These are phyloP conservation scores for Atractosteus spatula DNA, from an alignment of 2,113 vertebrate species.

Conservation along the genomic window DNA sequence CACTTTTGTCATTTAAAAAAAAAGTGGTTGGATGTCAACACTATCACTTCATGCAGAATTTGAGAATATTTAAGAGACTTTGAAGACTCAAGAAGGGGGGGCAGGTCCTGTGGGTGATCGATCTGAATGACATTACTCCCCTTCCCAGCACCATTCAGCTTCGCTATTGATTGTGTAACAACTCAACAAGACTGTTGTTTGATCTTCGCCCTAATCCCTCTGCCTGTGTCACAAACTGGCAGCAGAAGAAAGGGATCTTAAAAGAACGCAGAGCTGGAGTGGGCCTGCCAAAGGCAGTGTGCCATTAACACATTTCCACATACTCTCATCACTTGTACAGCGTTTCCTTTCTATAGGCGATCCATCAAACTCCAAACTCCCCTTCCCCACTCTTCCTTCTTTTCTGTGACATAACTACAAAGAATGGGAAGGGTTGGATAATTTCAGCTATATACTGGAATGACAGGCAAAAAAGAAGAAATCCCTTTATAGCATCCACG, in stretches of 20 bases:
- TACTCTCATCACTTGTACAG: conserved; percentile 50
- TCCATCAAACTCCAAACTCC: conserved; percentile 41
- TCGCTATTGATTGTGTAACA: not conserved
- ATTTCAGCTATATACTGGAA: conserved; percentile 5
- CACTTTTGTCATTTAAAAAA: no score
- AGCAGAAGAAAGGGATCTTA: conserved; percentile 55
- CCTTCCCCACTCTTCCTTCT: conserved; percentile 33
- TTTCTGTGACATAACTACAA: conserved; percentile 50
- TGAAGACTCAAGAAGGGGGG: conserved; percentile 3
- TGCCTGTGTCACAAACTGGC: conserved; percentile 50
- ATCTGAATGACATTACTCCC: conserved; percentile 24
- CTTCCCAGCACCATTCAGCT: not conserved
- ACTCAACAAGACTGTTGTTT: conserved; percentile 23
- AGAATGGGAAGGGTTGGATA: conserved; percentile 21
- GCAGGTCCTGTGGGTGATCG: conserved; percentile 33
- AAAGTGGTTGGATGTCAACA: no score
- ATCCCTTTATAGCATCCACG: conserved; percentile 20
- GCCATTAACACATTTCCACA: conserved; percentile 50
- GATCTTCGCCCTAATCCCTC: conserved; percentile 49
- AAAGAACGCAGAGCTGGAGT: conserved; percentile 44
- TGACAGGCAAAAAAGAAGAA: not conserved
- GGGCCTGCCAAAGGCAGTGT: conserved; percentile 40
- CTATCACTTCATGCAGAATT: no score
- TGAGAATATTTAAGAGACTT: no score
- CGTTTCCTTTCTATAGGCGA: conserved; percentile 53